Evolutionary conservation across 2,888 invertebrate species (phyloP).

Genomic region (Aleiodes leptofemur): DNA sequence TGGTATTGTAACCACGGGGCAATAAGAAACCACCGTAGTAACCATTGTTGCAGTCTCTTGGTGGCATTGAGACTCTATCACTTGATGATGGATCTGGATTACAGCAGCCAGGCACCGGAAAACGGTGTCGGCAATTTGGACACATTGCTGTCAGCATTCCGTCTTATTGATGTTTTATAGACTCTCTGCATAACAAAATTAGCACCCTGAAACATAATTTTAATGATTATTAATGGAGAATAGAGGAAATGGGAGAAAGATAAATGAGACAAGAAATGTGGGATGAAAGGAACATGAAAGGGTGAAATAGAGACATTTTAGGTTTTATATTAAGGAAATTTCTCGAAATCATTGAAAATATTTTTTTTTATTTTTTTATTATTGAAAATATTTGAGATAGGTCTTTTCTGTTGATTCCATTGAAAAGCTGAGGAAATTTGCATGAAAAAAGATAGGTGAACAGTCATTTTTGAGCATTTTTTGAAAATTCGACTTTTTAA

Average conservation of each 20-base stretch:
- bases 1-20: conserved; percentile 61
- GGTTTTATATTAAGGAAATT: too few relatives aligned
- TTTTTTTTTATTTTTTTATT: too few relatives aligned
- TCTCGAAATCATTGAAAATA: too few relatives aligned
- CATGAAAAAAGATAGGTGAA: too few relatives aligned
- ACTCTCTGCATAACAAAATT: conserved; percentile 37
- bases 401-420: too few relatives aligned
- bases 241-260: too few relatives aligned
- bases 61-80: not conserved
- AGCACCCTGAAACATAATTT: conserved; percentile 43
- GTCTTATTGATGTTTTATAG: conserved; percentile 37
- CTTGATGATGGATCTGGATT: conserved; percentile 51
- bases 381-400: not conserved
- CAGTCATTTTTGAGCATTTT: too few relatives aligned
- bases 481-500: too few relatives aligned
- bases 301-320: too few relatives aligned
- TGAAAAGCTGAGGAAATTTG: not conserved
- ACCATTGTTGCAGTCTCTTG: conserved; percentile 52
- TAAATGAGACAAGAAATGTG: too few relatives aligned
- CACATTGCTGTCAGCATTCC: conserved; percentile 79
- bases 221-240: too few relatives aligned
- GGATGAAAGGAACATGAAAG: too few relatives aligned
- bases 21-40: conserved; percentile 59
- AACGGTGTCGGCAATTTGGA: conserved; percentile 84
- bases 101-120: conserved; percentile 73